A percentile compares a stretch with the other conserved stretches of the same genome.
Evolutionary conservation across 2,113 vertebrate species (phyloP).

Genomic region (Panurus biarmicus): DNA sequence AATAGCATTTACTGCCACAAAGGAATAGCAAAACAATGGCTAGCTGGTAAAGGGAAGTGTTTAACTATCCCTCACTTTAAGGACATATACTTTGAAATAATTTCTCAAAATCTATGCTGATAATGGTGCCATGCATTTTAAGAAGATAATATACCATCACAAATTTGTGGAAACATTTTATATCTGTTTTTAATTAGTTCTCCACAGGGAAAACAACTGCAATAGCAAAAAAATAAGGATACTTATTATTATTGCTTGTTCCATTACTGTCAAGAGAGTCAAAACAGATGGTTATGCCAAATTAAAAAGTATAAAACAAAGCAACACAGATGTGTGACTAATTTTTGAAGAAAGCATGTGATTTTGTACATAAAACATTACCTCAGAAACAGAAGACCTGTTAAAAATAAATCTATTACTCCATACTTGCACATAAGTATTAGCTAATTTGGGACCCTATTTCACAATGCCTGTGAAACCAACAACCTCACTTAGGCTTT

Average conservation of each 20-base stretch:
- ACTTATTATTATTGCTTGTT: neutral
- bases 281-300: neutral
- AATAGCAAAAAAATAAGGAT: neutral
- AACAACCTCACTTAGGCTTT: neutral
- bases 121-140: slow-evolving; percentile 1
- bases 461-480: neutral
- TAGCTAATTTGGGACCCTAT: neutral
- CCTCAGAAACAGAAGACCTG: neutral
- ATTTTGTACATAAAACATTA: neutral
- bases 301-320: slow-evolving; percentile 12
- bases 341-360: neutral
- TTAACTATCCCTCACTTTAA: neutral
- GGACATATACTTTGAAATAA: neutral
- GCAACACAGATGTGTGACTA: neutral
- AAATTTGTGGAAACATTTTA: neutral
- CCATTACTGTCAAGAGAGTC: neutral
- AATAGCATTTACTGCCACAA: neutral
- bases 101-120: neutral
- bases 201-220: neutral
- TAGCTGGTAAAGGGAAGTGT: neutral
- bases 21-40: neutral
- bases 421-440: neutral
- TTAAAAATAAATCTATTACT: neutral
- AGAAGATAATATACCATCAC: neutral
- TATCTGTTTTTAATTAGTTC: neutral